A percentile compares a stretch with the other conserved stretches of the same genome.
phyloP scores from a whole-genome alignment of 1,140 invertebrate species.

The Bombyx mandarina region DNA sequence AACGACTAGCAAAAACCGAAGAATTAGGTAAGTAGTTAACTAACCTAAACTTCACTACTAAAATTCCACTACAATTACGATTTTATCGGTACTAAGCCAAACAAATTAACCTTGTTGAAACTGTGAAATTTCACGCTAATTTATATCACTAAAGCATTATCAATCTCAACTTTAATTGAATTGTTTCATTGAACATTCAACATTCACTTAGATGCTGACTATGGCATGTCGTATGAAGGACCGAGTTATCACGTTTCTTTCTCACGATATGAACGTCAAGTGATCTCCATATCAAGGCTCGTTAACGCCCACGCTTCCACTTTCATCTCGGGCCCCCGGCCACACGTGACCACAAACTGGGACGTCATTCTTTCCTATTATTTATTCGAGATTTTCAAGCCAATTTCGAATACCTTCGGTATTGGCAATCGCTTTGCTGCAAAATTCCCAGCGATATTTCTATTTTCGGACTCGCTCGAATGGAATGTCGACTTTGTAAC shows the following conservation, averaged over 20 bases:
- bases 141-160: not conserved
- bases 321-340: slow-evolving; percentile 42
- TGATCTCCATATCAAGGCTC: slow-evolving; percentile 18
- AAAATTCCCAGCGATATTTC: too few species aligned
- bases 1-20: too few species aligned
- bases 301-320: slow-evolving; percentile 47
- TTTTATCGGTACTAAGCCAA: not conserved
- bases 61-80: not conserved
- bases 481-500: too few species aligned
- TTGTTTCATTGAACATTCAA: not conserved
- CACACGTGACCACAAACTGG: slow-evolving; percentile 40
- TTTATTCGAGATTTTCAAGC: too few species aligned
- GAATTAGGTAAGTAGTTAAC: too few species aligned
- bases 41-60: not conserved
- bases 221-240: slow-evolving; percentile 9
- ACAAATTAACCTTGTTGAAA: not conserved
- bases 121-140: not conserved
- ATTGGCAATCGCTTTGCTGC: too few species aligned
- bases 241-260: slow-evolving; percentile 14
- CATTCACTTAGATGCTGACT: not conserved
- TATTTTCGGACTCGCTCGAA: too few species aligned
- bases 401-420: too few species aligned
- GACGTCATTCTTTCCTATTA: slow-evolving; percentile 31
- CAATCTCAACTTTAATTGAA: slow-evolving; percentile 4
- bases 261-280: slow-evolving; percentile 15